Evolutionary conservation across 92 coral and sea anemone species (phyloP), one percentile per base, ranked within the genome.

Genomic region (Bergia puertoricense): DNA sequence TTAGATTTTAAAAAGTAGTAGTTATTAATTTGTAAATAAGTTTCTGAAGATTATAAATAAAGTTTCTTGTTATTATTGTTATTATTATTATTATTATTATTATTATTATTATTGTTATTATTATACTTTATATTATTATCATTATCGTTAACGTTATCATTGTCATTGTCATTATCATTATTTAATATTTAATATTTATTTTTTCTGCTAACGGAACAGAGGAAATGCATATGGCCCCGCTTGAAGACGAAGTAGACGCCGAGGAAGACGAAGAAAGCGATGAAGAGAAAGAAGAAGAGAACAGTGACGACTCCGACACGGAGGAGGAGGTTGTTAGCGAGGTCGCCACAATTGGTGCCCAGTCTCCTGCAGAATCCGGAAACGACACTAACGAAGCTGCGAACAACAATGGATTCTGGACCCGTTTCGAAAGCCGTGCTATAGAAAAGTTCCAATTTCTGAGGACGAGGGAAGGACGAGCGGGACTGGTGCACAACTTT

Each of bases 401-500:
- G 69, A 22, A 7, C 69, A 18, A 22, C 69, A 62, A 62, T 62
- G 81, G 86, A 13, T 92, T 90, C 84, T 82, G 89, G 54, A 68
- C 38, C 51, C 76, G 86, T 6, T 77, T 88, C 18, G 45, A 68
- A n/a, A 75, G 91, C 20, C 14, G 48, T 30, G 50, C 92, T 46
- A 74, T 92, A 76, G 88, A 95, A 13, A 88, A 89, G 73, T 86
- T 94, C 18, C 76, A 80, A 1, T 81, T 90, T 40, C 88, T 92
- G 11, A 93, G 85, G n/a, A 90, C 98, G 1, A 86, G 96, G 40
- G 79, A 87, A 40, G 98, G 98, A 11, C 88, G 96, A 89, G 98
- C 98, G 2, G 98, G 96, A 30, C 86, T 92, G 91, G 90, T 95
- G 22, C 96, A 95, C 45, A 95, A 93, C 91, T 91, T 95, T 43